These are phyloP conservation scores for Campylomormyrus numenius DNA, from an alignment of 2,113 vertebrate genomes.

Conservation along the genomic window DNA sequence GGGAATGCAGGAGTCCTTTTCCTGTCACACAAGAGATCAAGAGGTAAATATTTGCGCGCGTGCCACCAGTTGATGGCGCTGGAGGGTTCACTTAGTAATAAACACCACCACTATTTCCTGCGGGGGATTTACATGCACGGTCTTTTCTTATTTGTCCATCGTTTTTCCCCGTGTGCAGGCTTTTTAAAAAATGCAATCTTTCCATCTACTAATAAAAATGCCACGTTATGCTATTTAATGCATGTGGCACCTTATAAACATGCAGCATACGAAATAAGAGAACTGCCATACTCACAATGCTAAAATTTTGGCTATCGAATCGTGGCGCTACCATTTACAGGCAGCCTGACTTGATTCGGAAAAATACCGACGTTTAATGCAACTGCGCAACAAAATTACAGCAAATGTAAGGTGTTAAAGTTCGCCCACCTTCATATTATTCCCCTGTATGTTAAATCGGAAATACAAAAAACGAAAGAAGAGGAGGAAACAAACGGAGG, in stretches of 20 bases:
- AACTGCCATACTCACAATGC: background rate
- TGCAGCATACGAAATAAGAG: background rate
- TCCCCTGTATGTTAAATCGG: background rate
- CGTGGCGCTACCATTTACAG: background rate
- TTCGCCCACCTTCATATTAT: slow-evolving; percentile 8
- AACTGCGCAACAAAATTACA: background rate
- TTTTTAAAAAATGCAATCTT: background rate
- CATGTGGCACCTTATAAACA: background rate
- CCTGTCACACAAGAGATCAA: background rate
- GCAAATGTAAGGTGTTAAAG: background rate
- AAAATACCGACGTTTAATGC: background rate
- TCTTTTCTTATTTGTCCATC: background rate
- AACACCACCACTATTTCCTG: background rate
- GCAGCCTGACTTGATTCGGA: background rate
- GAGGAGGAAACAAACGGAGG: background rate
- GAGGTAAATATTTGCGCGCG: background rate
- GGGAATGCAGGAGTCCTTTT: background rate
- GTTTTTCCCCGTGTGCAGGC: background rate
- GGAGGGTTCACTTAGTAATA: background rate
- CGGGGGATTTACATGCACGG: background rate
- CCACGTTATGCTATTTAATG: background rate
- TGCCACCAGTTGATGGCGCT: slow-evolving; percentile 6
- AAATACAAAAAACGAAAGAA: slow-evolving; percentile 7
- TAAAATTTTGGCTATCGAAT: background rate
- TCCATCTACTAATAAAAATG: background rate